A percentile compares a stretch with the other conserved stretches of the same genome.
Evolutionary conservation across 2,888 invertebrate genomes (phyloP).

Genomic region (Lymantria dispar): DNA sequence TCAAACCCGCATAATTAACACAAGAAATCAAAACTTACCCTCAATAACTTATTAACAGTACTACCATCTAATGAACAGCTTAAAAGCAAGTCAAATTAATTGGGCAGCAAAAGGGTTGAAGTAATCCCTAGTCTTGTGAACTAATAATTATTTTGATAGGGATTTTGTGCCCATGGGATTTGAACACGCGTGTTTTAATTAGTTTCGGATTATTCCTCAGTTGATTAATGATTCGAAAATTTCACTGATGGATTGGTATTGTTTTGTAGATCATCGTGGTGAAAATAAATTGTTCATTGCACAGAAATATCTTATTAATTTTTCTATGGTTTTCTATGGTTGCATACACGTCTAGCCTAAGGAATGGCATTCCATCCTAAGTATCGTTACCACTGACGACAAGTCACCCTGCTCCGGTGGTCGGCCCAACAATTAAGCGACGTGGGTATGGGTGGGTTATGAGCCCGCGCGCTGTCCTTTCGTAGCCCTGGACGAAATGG

Average conservation of each 20-base stretch:
- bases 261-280: constrained; percentile 7
- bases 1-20: constrained; percentile 12
- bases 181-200: constrained; percentile 61
- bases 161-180: constrained; percentile 44
- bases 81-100: constrained; percentile 53
- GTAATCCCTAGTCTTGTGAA: constrained; percentile 39
- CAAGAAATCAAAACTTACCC: constrained; percentile 4
- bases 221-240: constrained; percentile 53
- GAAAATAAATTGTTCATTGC: background rate
- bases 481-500: too few relatives aligned
- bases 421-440: too few relatives aligned
- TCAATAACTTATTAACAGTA: constrained; percentile 13
- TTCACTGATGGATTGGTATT: constrained; percentile 12
- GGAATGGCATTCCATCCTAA: too few relatives aligned
- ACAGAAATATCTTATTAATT: too few relatives aligned
- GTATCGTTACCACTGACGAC: too few relatives aligned
- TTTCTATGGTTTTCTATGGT: too few relatives aligned
- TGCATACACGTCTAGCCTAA: too few relatives aligned
- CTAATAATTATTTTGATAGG: constrained; percentile 65
- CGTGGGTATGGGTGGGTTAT: too few relatives aligned
- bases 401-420: too few relatives aligned
- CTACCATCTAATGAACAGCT: constrained; percentile 44
- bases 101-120: constrained; percentile 48
- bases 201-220: constrained; percentile 59
- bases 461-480: too few relatives aligned